Evolutionary conservation across 2,113 vertebrate species (phyloP).

Genomic region (Corydoras sp.): DNA sequence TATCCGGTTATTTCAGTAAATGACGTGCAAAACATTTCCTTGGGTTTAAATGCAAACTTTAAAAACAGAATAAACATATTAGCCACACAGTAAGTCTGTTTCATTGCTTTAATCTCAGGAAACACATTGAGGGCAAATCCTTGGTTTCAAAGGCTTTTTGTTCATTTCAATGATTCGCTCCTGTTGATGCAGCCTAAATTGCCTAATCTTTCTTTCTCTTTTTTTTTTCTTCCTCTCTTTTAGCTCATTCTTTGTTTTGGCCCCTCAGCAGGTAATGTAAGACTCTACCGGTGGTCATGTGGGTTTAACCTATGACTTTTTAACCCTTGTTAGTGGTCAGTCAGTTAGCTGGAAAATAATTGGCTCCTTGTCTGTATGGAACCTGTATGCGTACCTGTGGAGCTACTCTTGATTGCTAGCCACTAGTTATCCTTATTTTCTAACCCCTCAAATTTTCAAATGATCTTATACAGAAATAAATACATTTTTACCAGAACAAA

Average conservation of each 20-base stretch:
- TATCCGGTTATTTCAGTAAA: too few species aligned
- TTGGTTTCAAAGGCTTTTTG: neutral
- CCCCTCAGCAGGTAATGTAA: slow-evolving; percentile 56
- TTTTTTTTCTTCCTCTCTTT: neutral
- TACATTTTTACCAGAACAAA: too few species aligned
- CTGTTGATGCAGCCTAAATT: neutral
- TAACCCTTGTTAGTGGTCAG: slow-evolving; percentile 58
- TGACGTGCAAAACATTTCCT: too few species aligned
- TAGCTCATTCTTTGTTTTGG: slow-evolving; percentile 4
- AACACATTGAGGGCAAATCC: neutral
- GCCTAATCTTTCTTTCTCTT: neutral
- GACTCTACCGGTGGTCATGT: slow-evolving; percentile 63
- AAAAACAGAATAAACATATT: neutral
- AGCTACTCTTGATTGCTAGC: neutral
- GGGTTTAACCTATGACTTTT: slow-evolving; percentile 62
- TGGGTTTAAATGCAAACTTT: neutral
- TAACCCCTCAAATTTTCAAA: too few species aligned
- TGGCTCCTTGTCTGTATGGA: slow-evolving; percentile 50
- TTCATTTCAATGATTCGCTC: neutral
- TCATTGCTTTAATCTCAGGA: neutral
- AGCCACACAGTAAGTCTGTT: neutral
- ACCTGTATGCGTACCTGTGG: slow-evolving; percentile 10
- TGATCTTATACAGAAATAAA: too few species aligned
- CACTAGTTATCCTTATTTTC: too few species aligned
- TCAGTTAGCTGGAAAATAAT: slow-evolving; percentile 51